Conservation (phyloP, 2,113 vertebrate species). For the Sinocyclocheilus maitianheensis region DNA sequence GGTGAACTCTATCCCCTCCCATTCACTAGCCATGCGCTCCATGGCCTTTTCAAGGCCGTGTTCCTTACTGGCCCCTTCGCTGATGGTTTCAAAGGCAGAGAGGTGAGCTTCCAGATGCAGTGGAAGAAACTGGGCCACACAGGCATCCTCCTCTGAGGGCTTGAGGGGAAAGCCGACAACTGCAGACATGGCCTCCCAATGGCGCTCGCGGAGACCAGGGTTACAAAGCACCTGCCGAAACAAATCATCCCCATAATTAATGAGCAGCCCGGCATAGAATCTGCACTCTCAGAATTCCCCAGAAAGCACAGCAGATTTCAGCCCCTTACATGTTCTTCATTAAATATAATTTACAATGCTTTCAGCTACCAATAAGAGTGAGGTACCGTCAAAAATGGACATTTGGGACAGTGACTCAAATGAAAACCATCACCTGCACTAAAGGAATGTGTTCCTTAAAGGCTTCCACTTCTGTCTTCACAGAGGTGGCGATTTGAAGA, state of each 20-base stretch:
- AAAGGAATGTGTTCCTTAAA: slow-evolving; percentile 83
- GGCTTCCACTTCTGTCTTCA: slow-evolving; percentile 79
- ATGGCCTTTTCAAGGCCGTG: slow-evolving; percentile 84
- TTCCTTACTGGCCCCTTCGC: slow-evolving; percentile 85
- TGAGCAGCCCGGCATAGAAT: not conserved
- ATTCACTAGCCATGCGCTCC: slow-evolving; percentile 83
- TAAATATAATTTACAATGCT: not conserved
- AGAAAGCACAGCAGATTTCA: not conserved
- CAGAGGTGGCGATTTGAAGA: slow-evolving; percentile 71
- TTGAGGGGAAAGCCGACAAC: slow-evolving; percentile 72
- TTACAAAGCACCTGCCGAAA: slow-evolving; percentile 81
- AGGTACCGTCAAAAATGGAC: not conserved
- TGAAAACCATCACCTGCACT: slow-evolving; percentile 74
- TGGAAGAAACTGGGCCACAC: slow-evolving; percentile 76
- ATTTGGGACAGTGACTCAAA: not conserved
- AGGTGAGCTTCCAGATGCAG: slow-evolving; percentile 79
- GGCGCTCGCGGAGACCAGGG: slow-evolving; percentile 81
- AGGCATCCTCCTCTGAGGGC: slow-evolving; percentile 72
- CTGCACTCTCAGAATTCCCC: not conserved
- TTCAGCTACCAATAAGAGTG: slow-evolving; percentile 2
- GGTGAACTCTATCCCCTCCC: slow-evolving; percentile 79
- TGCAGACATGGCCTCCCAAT: slow-evolving; percentile 83
- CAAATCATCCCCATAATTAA: slow-evolving; percentile 13
- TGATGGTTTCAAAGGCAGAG: slow-evolving; percentile 77
- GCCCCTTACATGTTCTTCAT: not conserved